phyloP scores from a whole-genome alignment of 2,113 vertebrate genomes.

The Callaeas wilsoni region DNA sequence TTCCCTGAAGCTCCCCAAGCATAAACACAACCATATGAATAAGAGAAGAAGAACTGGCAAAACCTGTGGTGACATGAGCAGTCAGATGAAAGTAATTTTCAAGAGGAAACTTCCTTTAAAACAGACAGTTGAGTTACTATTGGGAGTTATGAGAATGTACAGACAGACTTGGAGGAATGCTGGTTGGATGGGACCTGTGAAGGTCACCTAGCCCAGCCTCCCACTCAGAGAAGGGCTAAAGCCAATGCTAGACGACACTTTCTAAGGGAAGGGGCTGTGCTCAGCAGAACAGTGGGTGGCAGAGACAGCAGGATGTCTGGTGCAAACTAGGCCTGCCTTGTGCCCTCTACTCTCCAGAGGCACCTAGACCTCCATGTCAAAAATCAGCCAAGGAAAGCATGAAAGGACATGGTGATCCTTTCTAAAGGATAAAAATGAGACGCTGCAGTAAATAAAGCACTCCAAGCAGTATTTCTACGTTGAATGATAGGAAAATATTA shows the following conservation, averaged over 20 bases:
- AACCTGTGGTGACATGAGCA: rapidly evolving
- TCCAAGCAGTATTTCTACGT: neutral
- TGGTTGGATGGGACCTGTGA: neutral
- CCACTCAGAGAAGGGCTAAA: neutral
- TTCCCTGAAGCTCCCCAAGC: neutral
- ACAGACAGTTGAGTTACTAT: neutral
- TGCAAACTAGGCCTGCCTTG: neutral
- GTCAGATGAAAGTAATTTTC: neutral
- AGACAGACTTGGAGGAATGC: neutral
- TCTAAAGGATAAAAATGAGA: neutral
- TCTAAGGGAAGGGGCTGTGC: neutral
- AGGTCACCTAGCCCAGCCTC: neutral
- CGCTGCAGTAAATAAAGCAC: neutral
- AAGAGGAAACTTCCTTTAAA: neutral
- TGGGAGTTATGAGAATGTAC: neutral
- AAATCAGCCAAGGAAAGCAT: neutral
- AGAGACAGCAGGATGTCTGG: neutral
- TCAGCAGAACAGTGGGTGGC: neutral
- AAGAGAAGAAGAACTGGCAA: neutral
- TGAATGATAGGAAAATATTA: neutral
- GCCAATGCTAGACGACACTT: neutral
- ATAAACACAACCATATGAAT: neutral
- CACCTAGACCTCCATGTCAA: neutral
- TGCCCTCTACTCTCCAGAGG: neutral
- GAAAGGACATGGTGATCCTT: neutral